phyloP scores from a whole-genome alignment of 1,140 invertebrate species.

The Melipona quadrifasciata region DNA sequence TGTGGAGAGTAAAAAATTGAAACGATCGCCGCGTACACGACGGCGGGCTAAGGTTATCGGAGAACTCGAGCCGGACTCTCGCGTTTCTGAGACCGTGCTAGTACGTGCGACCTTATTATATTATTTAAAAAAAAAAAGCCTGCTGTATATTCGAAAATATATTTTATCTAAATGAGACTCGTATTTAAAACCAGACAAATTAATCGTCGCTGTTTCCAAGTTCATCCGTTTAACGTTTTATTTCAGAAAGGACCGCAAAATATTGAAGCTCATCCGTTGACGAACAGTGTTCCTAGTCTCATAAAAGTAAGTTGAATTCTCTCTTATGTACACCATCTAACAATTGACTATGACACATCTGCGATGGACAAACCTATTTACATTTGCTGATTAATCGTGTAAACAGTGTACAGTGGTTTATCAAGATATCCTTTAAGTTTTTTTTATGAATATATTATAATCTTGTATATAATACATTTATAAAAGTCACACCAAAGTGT shows the following conservation, averaged over 20 bases:
- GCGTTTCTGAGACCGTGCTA: background rate
- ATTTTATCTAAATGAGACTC: background rate
- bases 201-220: background rate
- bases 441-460: background rate
- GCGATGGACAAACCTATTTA: slow-evolving; percentile 51
- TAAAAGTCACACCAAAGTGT: too few relatives aligned
- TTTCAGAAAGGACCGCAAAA: slow-evolving; percentile 81
- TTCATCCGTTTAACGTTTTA: background rate
- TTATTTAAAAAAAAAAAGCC: background rate
- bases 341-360: background rate
- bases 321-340: slow-evolving; percentile 7
- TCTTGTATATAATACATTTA: background rate
- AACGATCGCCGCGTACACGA: slow-evolving; percentile 41
- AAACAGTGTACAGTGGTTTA: background rate
- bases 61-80: background rate
- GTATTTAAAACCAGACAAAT: background rate
- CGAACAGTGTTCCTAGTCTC: slow-evolving; percentile 71
- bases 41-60: slow-evolving; percentile 48
- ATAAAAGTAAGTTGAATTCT: slow-evolving; percentile 76
- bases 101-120: background rate
- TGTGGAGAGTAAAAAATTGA: background rate
- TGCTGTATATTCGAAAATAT: too few relatives aligned
- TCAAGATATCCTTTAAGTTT: background rate
- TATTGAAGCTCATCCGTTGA: slow-evolving; percentile 78
- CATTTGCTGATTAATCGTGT: slow-evolving; percentile 5